These are phyloP conservation scores for Synodontis membranacea DNA, from an alignment of 2,113 vertebrate genomes.

Conservation along the genomic window DNA sequence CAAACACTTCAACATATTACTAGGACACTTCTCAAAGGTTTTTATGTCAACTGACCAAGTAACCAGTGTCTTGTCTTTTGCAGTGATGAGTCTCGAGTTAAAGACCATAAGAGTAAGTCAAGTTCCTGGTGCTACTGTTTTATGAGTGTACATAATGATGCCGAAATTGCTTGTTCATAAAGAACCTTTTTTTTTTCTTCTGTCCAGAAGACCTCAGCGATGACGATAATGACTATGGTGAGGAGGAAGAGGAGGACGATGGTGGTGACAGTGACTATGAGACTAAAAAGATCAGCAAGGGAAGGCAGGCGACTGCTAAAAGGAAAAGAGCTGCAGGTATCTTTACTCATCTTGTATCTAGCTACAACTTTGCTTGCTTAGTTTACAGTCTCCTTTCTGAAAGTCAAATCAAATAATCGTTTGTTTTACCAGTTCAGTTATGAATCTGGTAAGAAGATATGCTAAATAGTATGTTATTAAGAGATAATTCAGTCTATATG, in stretches of 20 bases:
- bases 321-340: slow-evolving; percentile 84
- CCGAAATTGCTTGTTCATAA: neutral
- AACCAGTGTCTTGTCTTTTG: slow-evolving; percentile 14
- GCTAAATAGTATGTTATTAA: neutral
- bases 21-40: neutral
- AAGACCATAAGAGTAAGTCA: slow-evolving; percentile 55
- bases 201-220: slow-evolving; percentile 82
- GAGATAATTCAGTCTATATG: neutral
- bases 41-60: neutral
- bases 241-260: slow-evolving; percentile 79
- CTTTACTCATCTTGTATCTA: no score
- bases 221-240: slow-evolving; percentile 80
- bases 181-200: slow-evolving; percentile 34
- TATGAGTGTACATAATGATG: neutral
- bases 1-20: neutral
- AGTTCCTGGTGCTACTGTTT: neutral
- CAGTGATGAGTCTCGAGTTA: slow-evolving; percentile 49
- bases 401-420: neutral
- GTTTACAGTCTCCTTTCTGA: neutral
- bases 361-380: neutral
- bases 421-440: neutral
- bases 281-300: slow-evolving; percentile 83
- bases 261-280: slow-evolving; percentile 83
- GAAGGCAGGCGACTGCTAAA: slow-evolving; percentile 81
- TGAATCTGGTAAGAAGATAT: neutral